Evolutionary conservation across 2,888 invertebrate species (phyloP), one percentile per base, ranked within the genome.

Genomic region (Phalangium opilio): DNA sequence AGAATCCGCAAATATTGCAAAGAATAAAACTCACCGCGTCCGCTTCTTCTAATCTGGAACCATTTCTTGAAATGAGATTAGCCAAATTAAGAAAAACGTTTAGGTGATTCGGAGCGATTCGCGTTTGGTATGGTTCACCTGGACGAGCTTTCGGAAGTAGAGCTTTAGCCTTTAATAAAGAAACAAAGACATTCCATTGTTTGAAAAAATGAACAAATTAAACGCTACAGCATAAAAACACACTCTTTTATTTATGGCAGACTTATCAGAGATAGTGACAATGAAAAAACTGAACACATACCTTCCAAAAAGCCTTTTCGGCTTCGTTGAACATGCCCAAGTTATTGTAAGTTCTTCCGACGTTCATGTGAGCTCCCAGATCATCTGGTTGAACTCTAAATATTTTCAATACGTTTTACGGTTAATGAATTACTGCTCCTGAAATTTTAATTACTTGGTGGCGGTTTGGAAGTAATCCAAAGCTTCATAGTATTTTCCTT

Each of bases 11-110:
- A 44, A 36, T 4, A 12, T 15, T 27, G 34, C 12, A 44, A 18
- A 17, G 15, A 11, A 41, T 18, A 3, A 21, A 18, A 51, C 55
- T 53, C 48, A 65, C 65, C 39, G 85, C 75, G 68, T 95, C 93
- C 0, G 95, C 95, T 68, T 95, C 93, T 66, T 87, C 85, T 46
- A 95, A 68, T 47, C 93, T 74, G 3, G 87, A 86, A 21, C 81
- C 80, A 67, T 95, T 90, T 63, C 87, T 83, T 3, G 91, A 85
- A 62, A 93, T 89, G 57, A 95, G 72, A 70, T 89, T 91, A 2
- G 91, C 93, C 54, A 95, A 73, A 69, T 93, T 93, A 44, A 95
- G 75, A 67, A 91, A 95, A 2, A 93, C 91, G 68, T 91, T 93
- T 49, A 95, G 71, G 68, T 95, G 90, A 67, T 89, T 90, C 0